Evolutionary conservation across 92 coral and sea anemone genomes (phyloP).

Genomic region (Blastomussa wellsi): DNA sequence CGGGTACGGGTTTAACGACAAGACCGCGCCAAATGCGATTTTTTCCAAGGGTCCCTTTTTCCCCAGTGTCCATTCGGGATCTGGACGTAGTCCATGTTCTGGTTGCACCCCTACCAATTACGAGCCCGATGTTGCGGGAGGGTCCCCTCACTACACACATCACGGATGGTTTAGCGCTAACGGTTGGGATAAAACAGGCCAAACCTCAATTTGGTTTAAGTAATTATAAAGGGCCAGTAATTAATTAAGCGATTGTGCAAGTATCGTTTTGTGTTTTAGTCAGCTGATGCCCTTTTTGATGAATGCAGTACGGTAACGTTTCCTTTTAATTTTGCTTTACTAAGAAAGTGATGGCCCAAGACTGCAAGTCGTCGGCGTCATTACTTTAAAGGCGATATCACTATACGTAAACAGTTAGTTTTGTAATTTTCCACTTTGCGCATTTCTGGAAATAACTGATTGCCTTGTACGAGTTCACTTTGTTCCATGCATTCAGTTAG

Average conservation of each 20-base stretch:
- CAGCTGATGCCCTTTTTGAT: not conserved
- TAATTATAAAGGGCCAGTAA: conserved; percentile 12
- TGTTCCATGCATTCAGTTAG: too few species aligned
- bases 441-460: too few species aligned
- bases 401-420: too few species aligned
- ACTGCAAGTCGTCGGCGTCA: too few species aligned
- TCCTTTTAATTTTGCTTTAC: too few species aligned
- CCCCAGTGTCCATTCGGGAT: conserved; percentile 94
- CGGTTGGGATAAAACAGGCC: conserved; percentile 68
- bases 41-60: conserved; percentile 85
- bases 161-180: conserved; percentile 81
- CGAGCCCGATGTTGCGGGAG: conserved; percentile 75
- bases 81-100: conserved; percentile 48
- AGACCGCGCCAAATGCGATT: conserved; percentile 37
- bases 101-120: conserved; percentile 57
- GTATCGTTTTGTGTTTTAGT: not conserved
- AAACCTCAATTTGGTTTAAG: conserved; percentile 97
- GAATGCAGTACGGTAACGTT: too few species aligned
- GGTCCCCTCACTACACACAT: conserved; percentile 70
- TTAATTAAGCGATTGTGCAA: not conserved
- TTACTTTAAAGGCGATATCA: too few species aligned
- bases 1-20: conserved; percentile 83
- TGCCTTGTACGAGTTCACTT: too few species aligned
- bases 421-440: too few species aligned
- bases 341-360: too few species aligned